phyloP scores from a whole-genome alignment of 2,113 vertebrate species.

The Eolophus roseicapilla region DNA sequence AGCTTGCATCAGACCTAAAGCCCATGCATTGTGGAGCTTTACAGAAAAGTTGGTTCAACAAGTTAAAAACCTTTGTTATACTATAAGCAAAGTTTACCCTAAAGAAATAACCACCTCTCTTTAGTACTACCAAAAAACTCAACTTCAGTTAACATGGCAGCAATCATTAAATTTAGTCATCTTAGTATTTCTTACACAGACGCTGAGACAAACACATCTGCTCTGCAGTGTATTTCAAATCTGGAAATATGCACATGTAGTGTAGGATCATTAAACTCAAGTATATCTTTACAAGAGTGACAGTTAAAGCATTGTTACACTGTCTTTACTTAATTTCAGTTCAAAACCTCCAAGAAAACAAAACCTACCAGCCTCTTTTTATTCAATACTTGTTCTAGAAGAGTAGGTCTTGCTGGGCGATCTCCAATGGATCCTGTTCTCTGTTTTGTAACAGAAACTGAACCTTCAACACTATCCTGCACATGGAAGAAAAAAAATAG shows the following conservation, averaged over 20 bases:
- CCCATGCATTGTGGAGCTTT: not conserved
- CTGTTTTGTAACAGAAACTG: constrained; percentile 91
- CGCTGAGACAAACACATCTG: not conserved
- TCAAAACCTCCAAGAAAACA: not conserved
- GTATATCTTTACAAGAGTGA: not conserved
- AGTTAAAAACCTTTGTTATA: not conserved
- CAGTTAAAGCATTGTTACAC: not conserved
- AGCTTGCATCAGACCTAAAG: not conserved
- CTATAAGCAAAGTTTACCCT: not conserved
- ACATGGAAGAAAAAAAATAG: not conserved
- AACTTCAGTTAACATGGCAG: not conserved
- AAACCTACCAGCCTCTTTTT: constrained; percentile 93
- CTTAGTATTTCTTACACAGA: not conserved
- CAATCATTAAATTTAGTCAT: not conserved
- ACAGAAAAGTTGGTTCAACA: not conserved
- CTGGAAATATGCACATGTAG: not conserved
- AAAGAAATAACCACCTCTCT: not conserved
- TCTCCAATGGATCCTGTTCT: constrained; percentile 88
- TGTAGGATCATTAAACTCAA: not conserved
- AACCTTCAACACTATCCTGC: constrained; percentile 88
- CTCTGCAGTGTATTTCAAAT: not conserved
- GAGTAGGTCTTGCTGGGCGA: constrained; percentile 91
- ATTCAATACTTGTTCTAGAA: constrained; percentile 96
- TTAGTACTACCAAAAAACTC: not conserved
- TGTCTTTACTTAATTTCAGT: not conserved